Evolutionary conservation across 1,140 invertebrate genomes (phyloP).

Genomic region (Tetraneura akinire): DNA sequence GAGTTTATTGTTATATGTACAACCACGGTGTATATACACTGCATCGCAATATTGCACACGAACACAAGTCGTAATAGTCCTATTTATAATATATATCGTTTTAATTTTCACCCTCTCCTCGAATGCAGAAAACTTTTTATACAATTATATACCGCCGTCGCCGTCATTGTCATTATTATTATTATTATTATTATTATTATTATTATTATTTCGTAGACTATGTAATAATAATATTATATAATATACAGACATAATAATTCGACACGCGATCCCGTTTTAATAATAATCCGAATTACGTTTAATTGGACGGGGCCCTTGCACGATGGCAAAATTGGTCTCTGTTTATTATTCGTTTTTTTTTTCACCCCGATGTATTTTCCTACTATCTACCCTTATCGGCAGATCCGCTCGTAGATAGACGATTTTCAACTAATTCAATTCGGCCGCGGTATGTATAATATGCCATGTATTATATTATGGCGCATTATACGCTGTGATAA

Average conservation of each 20-base stretch:
- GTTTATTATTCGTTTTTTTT: constrained; percentile 3
- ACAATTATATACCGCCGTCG: neutral
- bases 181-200: constrained; percentile 24
- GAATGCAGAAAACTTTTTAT: constrained; percentile 10
- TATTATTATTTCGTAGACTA: neutral
- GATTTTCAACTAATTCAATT: constrained; percentile 36
- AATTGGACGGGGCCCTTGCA: constrained; percentile 46
- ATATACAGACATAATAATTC: constrained; percentile 14
- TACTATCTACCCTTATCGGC: neutral
- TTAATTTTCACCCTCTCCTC: constrained; percentile 47
- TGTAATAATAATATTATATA: neutral
- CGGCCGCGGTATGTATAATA: neutral
- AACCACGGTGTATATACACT: too few relatives aligned
- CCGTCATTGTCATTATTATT: constrained; percentile 7
- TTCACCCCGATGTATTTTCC: constrained; percentile 1
- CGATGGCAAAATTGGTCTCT: constrained; percentile 19
- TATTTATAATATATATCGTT: neutral
- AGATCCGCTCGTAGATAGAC: constrained; percentile 7
- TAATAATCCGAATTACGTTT: constrained; percentile 49
- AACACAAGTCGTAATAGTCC: neutral
- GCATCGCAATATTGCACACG: neutral
- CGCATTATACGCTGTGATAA: too few relatives aligned
- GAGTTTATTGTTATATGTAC: too few relatives aligned
- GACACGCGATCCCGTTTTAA: constrained; percentile 50
- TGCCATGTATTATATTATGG: too few relatives aligned